Conservation (phyloP, 2,888 invertebrate genomes). For the Argyresthia goedartella region DNA sequence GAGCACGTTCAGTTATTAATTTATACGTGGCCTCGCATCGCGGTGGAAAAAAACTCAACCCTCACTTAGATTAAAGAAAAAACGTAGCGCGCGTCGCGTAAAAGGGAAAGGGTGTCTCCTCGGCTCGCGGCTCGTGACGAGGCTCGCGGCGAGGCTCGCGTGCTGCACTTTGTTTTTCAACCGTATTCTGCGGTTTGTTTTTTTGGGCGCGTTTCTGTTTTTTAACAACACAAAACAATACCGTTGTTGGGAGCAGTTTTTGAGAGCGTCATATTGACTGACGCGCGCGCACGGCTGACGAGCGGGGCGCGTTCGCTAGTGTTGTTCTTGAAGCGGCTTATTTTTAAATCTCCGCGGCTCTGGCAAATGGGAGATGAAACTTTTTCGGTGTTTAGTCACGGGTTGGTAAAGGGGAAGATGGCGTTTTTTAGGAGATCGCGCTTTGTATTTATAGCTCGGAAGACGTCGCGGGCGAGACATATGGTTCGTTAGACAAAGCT, state of each 20-base stretch:
- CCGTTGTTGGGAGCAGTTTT: conserved; percentile 60
- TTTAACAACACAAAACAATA: conserved; percentile 68
- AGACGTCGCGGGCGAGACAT: conserved; percentile 35
- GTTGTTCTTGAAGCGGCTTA: conserved; percentile 49
- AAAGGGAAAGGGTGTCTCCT: conserved; percentile 67
- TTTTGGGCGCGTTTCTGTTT: conserved; percentile 64
- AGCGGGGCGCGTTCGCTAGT: conserved; percentile 47
- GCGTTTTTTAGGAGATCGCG: conserved; percentile 31
- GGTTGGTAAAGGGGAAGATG: conserved; percentile 48
- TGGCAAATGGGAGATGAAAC: conserved; percentile 49
- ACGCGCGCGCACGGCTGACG: conserved; percentile 39
- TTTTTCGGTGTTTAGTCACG: conserved; percentile 56
- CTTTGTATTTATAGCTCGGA: conserved; percentile 39
- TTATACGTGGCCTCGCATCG: conserved; percentile 58
- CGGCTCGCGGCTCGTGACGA: too few species aligned
- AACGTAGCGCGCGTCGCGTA: conserved; percentile 62
- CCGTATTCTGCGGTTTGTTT: conserved; percentile 64
- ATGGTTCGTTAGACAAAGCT: conserved; percentile 52
- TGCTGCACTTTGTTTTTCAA: conserved; percentile 68
- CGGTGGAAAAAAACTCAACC: conserved; percentile 62
- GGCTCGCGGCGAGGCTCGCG: conserved; percentile 37
- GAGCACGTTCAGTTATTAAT: conserved; percentile 70
- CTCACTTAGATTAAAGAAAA: conserved; percentile 55
- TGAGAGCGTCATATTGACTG: conserved; percentile 64
- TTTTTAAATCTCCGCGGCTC: conserved; percentile 56